A percentile compares a stretch with the other conserved stretches of the same genome.
Evolutionary conservation across 2,888 invertebrate genomes (phyloP).

Genomic region (Rhagium mordax): DNA sequence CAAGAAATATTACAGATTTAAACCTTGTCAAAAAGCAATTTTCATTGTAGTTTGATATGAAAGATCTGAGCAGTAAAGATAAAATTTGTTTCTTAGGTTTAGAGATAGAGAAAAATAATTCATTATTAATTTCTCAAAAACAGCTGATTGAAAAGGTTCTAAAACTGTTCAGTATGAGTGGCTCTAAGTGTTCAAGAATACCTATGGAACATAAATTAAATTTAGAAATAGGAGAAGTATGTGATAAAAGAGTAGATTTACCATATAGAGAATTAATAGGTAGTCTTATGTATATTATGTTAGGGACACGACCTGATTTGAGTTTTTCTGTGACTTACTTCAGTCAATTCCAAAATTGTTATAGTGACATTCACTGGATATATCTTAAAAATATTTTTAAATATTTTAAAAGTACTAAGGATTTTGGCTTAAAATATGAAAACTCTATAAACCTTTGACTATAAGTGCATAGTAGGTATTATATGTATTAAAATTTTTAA

Average conservation of each 20-base stretch:
- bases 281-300: constrained; percentile 44
- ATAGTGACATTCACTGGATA: not conserved
- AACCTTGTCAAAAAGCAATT: not conserved
- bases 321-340: constrained; percentile 1
- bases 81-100: not conserved
- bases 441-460: too few species aligned
- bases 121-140: constrained; percentile 1
- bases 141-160: not conserved
- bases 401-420: too few species aligned
- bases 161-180: not conserved
- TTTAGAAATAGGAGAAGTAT: not conserved
- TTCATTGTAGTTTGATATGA: not conserved
- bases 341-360: not conserved
- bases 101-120: not conserved
- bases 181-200: not conserved
- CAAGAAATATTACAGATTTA: not conserved
- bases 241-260: too few species aligned
- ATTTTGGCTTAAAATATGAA: too few species aligned
- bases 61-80: not conserved
- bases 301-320: constrained; percentile 46
- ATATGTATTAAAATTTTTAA: too few species aligned
- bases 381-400: constrained; percentile 35
- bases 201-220: constrained; percentile 13
- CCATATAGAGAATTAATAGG: constrained; percentile 42
- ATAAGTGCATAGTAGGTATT: too few species aligned